Percentiles rank a stretch among this genome's conserved stretches.
phyloP scores from a whole-genome alignment of 2,888 invertebrate genomes.

The Augiades crinisus region DNA sequence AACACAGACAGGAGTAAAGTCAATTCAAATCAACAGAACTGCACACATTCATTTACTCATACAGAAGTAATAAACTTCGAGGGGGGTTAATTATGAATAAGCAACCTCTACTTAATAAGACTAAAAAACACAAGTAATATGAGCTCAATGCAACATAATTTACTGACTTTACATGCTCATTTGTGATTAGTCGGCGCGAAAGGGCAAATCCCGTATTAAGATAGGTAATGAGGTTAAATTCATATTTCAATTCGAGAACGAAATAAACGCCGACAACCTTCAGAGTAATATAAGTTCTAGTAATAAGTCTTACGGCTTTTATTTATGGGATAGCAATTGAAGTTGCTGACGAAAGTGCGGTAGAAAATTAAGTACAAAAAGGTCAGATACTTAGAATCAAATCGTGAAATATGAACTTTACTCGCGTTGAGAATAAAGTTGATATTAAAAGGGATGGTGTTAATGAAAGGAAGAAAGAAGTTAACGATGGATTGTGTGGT shows the following conservation, averaged over 20 bases:
- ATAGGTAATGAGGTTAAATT: conserved; percentile 82
- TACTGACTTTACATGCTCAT: conserved; percentile 80
- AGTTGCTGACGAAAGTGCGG: conserved; percentile 75
- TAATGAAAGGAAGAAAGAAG: conserved; percentile 80
- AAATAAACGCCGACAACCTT: conserved; percentile 39
- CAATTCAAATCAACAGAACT: conserved; percentile 56
- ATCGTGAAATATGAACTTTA: conserved; percentile 65
- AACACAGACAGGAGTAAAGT: conserved; percentile 29
- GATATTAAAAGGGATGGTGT: conserved; percentile 60
- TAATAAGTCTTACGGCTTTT: conserved; percentile 52
- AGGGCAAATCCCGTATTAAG: conserved; percentile 82
- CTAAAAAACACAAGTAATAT: conserved; percentile 69
- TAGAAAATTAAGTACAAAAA: conserved; percentile 77
- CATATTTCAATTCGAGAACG: conserved; percentile 48
- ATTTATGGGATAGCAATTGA: conserved; percentile 47
- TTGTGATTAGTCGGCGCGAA: conserved; percentile 81
- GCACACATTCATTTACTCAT: conserved; percentile 59
- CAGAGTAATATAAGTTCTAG: conserved; percentile 59
- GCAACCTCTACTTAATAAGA: conserved; percentile 60
- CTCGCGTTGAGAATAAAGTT: conserved; percentile 56
- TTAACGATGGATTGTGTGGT: conserved; percentile 82
- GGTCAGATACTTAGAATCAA: conserved; percentile 61
- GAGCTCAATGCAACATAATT: conserved; percentile 79
- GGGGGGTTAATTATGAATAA: conserved; percentile 81
- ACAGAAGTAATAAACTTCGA: conserved; percentile 78